These are phyloP conservation scores for Subacronicta megacephala DNA, from an alignment of 2,888 invertebrate species.

Conservation along the genomic window DNA sequence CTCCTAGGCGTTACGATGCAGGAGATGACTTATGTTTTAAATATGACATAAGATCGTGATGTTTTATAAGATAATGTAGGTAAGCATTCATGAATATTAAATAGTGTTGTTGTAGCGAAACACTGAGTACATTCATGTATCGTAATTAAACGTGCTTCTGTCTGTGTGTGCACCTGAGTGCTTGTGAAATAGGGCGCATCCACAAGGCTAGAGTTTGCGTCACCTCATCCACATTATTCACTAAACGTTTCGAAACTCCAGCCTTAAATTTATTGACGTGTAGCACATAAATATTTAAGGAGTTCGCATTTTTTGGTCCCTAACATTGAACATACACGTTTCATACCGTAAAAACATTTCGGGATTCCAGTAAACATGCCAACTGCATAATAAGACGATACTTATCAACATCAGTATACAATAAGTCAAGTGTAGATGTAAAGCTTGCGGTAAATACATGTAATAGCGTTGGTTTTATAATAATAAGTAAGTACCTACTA, in stretches of 20 bases:
- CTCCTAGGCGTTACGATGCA: constrained; percentile 22
- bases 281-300: constrained; percentile 70
- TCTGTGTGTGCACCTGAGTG: constrained; percentile 29
- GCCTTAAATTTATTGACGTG: constrained; percentile 72
- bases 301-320: constrained; percentile 69
- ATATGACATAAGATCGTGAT: constrained; percentile 38
- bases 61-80: constrained; percentile 42
- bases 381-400: constrained; percentile 42
- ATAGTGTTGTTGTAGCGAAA: constrained; percentile 23
- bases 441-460: constrained; percentile 18
- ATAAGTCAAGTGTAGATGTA: constrained; percentile 43
- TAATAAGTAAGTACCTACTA: too few species aligned
- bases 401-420: constrained; percentile 39
- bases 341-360: constrained; percentile 40
- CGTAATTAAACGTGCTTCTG: constrained; percentile 2
- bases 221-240: constrained; percentile 80
- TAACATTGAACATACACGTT: constrained; percentile 45
- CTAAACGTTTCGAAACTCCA: constrained; percentile 78
- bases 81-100: constrained; percentile 47
- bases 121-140: constrained; percentile 18
- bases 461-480: constrained; percentile 5
- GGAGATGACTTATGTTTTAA: constrained; percentile 17
- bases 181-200: constrained; percentile 82
- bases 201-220: constrained; percentile 83
- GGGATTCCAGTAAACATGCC: constrained; percentile 43